Evolutionary conservation across 2,888 invertebrate genomes (phyloP).

Genomic region (Synanthedon andrenaeformis): DNA sequence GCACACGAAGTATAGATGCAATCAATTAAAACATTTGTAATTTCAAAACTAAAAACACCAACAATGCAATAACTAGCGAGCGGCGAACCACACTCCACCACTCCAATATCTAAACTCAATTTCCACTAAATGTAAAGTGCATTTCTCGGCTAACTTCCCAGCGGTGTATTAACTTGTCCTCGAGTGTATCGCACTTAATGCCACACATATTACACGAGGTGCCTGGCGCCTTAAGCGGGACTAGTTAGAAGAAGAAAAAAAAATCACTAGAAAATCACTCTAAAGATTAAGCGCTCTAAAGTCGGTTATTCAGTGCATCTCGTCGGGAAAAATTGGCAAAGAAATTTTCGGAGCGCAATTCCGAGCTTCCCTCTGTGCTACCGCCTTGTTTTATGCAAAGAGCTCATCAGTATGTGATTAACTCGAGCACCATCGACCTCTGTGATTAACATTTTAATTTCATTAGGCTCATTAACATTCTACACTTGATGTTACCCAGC

Average conservation of each 20-base stretch:
- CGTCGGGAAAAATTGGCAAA: background rate
- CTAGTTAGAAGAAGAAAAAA: background rate
- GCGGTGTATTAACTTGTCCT: background rate
- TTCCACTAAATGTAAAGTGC: background rate
- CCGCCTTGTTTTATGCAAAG: constrained; percentile 6
- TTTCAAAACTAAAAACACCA: background rate
- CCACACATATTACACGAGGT: background rate
- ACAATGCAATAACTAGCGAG: background rate
- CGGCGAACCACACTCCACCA: background rate
- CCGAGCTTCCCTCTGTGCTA: constrained; percentile 3
- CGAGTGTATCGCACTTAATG: background rate
- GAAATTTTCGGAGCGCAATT: constrained; percentile 1
- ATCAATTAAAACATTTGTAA: no score
- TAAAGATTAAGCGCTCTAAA: background rate
- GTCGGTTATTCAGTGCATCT: background rate
- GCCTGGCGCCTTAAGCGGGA: background rate
- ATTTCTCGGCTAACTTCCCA: background rate
- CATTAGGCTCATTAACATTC: background rate
- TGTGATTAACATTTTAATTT: background rate
- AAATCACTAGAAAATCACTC: background rate
- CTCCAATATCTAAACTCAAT: background rate
- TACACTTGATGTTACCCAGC: no score
- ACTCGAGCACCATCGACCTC: constrained; percentile 7
- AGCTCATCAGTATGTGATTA: constrained; percentile 12
- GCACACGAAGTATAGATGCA: no score